A percentile compares a stretch with the other conserved stretches of the same genome.
Evolutionary conservation across 2,113 vertebrate genomes (phyloP).

Genomic region (Platysternon megacephalum): DNA sequence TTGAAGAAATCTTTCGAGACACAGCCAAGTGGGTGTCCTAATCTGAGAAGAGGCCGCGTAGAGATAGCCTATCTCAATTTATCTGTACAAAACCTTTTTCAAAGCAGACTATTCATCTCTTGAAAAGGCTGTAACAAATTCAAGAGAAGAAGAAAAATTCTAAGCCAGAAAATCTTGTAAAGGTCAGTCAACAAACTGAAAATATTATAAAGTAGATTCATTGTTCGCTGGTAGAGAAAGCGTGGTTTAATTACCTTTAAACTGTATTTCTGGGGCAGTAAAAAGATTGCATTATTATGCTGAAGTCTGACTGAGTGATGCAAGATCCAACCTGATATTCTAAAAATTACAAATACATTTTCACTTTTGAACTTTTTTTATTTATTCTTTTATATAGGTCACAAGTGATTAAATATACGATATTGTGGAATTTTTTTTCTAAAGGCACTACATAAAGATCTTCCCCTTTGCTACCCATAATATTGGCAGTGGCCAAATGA

Average conservation of each 20-base stretch:
- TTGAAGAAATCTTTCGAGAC: neutral
- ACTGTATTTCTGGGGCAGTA: neutral
- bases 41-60: neutral
- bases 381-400: neutral
- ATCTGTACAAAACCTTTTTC: neutral
- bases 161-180: neutral
- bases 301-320: neutral
- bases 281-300: constrained; percentile 10
- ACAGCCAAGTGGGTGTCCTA: neutral
- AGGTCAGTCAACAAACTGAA: constrained; percentile 8
- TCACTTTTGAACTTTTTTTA: neutral
- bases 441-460: constrained; percentile 34
- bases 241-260: constrained; percentile 47
- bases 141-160: neutral
- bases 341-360: neutral
- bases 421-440: constrained; percentile 36
- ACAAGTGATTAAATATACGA: constrained; percentile 52
- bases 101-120: neutral
- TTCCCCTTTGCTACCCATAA: neutral
- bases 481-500: constrained; percentile 39
- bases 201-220: neutral
- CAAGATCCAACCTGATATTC: neutral
- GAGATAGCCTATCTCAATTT: neutral
- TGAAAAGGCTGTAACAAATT: neutral
- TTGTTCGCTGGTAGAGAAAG: neutral